Conservation (phyloP, 2,797 vertebrate species). For the Miichthys miiuy region DNA sequence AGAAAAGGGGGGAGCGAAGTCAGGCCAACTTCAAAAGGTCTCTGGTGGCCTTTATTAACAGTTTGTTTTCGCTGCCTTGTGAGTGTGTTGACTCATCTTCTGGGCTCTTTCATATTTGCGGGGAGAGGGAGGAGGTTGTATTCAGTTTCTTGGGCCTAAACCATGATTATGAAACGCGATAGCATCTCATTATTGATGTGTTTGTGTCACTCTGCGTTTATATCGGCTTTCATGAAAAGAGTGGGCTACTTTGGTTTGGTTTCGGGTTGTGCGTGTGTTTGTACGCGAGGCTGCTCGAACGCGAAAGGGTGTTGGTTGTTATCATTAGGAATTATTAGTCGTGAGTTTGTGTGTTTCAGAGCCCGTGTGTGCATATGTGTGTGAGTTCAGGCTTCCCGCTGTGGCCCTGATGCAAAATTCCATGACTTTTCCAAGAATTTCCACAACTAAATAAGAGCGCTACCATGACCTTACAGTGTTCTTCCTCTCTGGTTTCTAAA, state of each 20-base stretch:
- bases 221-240: constrained; percentile 42
- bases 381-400: constrained; percentile 28
- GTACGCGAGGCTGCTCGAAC: neutral
- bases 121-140: constrained; percentile 26
- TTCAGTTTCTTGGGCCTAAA: constrained; percentile 45
- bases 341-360: constrained; percentile 10
- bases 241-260: constrained; percentile 20
- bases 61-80: constrained; percentile 53
- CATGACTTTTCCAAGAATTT: constrained; percentile 56
- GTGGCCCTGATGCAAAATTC: constrained; percentile 39
- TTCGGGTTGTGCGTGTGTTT: constrained; percentile 15
- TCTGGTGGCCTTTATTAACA: constrained; percentile 39
- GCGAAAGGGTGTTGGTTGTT: neutral
- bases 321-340: constrained; percentile 12
- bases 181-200: constrained; percentile 61
- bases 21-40: constrained; percentile 37
- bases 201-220: constrained; percentile 62
- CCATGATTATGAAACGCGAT: constrained; percentile 62
- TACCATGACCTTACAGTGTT: constrained; percentile 42
- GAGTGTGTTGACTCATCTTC: constrained; percentile 62
- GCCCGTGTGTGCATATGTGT: neutral
- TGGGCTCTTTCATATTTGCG: constrained; percentile 54
- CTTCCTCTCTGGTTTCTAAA: constrained; percentile 45
- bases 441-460: constrained; percentile 46
- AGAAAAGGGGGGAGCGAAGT: constrained; percentile 26